A percentile compares a stretch with the other conserved stretches of the same genome.
These are phyloP conservation scores for Carassius auratus DNA, from an alignment of 2,113 vertebrate species.

Conservation along the genomic window DNA sequence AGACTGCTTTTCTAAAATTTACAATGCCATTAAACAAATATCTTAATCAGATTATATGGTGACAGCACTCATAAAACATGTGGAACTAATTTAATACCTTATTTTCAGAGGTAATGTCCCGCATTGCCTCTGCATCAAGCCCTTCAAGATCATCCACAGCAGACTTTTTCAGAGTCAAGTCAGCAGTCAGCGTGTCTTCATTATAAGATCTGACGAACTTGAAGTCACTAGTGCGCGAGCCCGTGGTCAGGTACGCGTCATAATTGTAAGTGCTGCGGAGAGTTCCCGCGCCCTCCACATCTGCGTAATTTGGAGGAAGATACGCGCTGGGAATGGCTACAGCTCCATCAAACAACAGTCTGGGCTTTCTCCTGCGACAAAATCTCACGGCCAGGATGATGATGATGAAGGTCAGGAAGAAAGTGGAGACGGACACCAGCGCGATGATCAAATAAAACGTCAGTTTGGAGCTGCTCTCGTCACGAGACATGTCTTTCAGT, in stretches of 20 bases:
- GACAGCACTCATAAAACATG: neutral
- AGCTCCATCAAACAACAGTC: neutral
- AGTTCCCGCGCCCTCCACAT: constrained; percentile 29
- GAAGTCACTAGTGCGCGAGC: constrained; percentile 60
- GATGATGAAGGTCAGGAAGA: constrained; percentile 67
- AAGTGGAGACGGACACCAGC: constrained; percentile 63
- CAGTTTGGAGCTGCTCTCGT: constrained; percentile 64
- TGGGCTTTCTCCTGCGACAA: constrained; percentile 30
- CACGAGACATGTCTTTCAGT: constrained; percentile 54
- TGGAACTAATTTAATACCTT: neutral
- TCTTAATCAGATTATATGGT: neutral
- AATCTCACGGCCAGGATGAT: constrained; percentile 40
- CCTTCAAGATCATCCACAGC: constrained; percentile 5
- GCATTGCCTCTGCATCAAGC: neutral
- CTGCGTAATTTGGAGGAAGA: neutral
- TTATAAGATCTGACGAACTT: constrained; percentile 59
- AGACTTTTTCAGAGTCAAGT: constrained; percentile 49
- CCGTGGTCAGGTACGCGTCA: constrained; percentile 48
- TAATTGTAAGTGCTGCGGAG: constrained; percentile 33
- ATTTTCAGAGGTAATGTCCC: neutral
- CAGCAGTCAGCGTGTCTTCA: constrained; percentile 49
- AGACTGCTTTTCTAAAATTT: neutral
- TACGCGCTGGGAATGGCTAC: neutral
- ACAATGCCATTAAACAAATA: neutral
- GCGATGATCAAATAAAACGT: constrained; percentile 70